Evolutionary conservation across 2,797 vertebrate species (phyloP).

Genomic region (Anabacerthia variegaticeps): DNA sequence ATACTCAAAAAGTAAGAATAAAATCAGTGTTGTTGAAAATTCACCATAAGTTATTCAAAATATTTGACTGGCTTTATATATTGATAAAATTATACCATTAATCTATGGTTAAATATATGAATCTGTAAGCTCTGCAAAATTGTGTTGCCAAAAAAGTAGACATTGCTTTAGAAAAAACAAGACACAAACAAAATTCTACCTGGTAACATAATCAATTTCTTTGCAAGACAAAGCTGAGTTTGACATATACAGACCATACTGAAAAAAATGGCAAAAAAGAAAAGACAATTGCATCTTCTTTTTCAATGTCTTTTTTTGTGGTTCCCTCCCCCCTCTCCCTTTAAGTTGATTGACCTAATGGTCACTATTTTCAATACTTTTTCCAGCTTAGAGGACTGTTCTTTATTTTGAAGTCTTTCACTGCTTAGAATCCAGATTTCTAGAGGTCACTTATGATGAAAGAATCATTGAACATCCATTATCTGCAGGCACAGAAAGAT

Average conservation of each 20-base stretch:
- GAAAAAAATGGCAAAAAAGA: background rate
- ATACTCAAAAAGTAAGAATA: background rate
- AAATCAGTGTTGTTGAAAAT: background rate
- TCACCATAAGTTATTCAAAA: background rate
- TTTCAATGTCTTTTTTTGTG: background rate
- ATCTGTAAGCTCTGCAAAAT: background rate
- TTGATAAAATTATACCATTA: background rate
- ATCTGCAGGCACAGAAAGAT: constrained; percentile 43
- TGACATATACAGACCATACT: background rate
- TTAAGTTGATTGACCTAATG: background rate
- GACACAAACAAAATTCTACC: background rate
- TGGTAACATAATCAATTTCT: background rate
- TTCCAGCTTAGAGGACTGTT: background rate
- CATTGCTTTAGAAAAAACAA: background rate
- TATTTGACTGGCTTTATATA: background rate
- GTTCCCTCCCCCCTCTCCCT: background rate
- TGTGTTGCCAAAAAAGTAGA: background rate
- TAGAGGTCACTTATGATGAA: constrained; percentile 51
- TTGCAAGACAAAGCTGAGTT: background rate
- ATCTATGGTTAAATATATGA: background rate
- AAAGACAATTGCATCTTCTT: background rate
- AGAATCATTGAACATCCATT: constrained; percentile 49
- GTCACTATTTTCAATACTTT: background rate
- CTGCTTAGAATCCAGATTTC: constrained; percentile 5
- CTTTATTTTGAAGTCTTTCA: constrained; percentile 7